Conservation (phyloP, 2,113 vertebrate genomes). For the Daboia siamensis region DNA sequence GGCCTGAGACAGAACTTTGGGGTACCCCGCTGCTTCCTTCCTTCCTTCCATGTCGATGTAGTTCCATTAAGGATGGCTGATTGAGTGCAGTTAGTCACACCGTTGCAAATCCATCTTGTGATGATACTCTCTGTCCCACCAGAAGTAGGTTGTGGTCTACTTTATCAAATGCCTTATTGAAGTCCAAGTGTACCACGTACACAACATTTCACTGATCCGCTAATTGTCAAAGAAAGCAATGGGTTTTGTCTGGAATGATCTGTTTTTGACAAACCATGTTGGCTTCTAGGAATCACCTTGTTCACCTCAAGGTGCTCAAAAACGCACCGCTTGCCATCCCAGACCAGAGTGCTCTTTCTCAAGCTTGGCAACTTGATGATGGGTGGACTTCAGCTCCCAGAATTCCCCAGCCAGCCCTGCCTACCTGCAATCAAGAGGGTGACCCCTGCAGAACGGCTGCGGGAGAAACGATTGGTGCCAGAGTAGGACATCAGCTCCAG, state of each 20-base stretch:
- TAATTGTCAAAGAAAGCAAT: not conserved
- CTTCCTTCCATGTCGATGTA: not conserved
- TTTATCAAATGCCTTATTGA: not conserved
- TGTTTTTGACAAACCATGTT: not conserved
- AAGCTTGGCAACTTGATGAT: not conserved
- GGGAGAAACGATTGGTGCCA: constrained; percentile 64
- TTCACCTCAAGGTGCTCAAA: not conserved
- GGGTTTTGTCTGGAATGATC: not conserved
- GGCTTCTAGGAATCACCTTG: not conserved
- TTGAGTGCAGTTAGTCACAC: not conserved
- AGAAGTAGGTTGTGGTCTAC: not conserved
- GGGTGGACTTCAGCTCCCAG: not conserved
- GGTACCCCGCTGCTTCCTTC: not conserved
- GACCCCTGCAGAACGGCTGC: constrained; percentile 69
- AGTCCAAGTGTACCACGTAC: not conserved
- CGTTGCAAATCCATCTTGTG: not conserved
- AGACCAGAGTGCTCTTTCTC: not conserved
- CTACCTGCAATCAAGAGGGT: constrained; percentile 78
- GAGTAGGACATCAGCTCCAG: constrained; percentile 72
- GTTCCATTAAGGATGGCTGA: not conserved
- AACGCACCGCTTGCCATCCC: not conserved
- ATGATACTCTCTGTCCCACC: not conserved
- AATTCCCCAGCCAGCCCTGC: not conserved
- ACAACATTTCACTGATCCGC: not conserved
- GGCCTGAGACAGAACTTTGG: not conserved